Base-by-base conservation (phyloP, 1,140 invertebrate genomes). In the Drosophila lowei region DNA sequence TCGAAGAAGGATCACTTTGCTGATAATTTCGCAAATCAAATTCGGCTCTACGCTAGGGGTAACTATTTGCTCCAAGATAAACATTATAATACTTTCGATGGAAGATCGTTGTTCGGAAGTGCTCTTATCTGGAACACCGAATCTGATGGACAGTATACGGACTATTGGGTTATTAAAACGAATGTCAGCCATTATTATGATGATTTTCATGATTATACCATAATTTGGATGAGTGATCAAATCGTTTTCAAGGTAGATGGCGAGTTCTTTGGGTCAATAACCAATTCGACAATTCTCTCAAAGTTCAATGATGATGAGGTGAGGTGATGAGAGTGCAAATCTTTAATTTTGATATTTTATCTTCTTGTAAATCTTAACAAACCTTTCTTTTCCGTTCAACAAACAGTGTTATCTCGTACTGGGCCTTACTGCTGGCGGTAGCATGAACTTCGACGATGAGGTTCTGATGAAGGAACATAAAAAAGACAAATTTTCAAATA, bases 161-260 rank as follows among this genome's bases (percentile, higher is more conserved):
- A 38, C 11, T 13, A 38, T 13, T 38, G 34, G 34, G 11, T 13
- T 38, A 13, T 13, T 0, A 15, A 11, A 9, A 0, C 56, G 13
- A 9, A 21, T 6, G 9, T 2, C 11, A 16, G 9, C 16, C n/a
- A 25, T 75, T 90, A 47, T 94, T 94, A 94, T 91, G 89, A 93
- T 28, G 92, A 93, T 34, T 95, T 93, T 79, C 94, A 95, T 67
- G 92, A 92, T 43, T 95, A 94, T 68, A 93, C 92, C 6, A 79
- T 95, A 2, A 91, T 93, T 59, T 96, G 95, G 95, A 93, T 89
- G 59, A 92, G 92, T 91, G 92, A 92, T 18, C 73, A 65, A 16
- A 92, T 94, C 44, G 75, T 66, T 2, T 90, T 93, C 21, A 72
- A 84, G 4, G 92, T 95, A n/a, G 94, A 95, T 71, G 92, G 89